A percentile compares a stretch with the other conserved stretches of the same genome.
Evolutionary conservation across 1,140 invertebrate genomes (phyloP).

Genomic region (Drosophila eugracilis): DNA sequence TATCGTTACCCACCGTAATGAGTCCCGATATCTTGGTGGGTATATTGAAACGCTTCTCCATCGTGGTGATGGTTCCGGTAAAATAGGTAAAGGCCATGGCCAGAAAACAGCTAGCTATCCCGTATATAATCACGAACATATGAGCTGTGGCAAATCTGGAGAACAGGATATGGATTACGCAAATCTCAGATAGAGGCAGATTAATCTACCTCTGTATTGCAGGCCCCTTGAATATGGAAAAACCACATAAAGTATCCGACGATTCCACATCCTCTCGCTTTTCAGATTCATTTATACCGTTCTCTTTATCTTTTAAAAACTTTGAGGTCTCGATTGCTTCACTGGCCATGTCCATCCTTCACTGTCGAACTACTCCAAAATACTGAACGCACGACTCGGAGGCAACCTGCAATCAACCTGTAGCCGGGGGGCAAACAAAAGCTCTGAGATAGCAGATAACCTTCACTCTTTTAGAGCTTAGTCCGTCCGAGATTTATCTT

Average conservation of each 20-base stretch:
- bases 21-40: slow-evolving; percentile 90
- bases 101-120: slow-evolving; percentile 89
- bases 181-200: too few species aligned
- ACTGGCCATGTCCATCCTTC: slow-evolving; percentile 15
- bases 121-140: slow-evolving; percentile 89
- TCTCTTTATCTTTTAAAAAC: slow-evolving; percentile 33
- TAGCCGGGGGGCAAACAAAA: slow-evolving; percentile 4
- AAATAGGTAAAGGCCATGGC: slow-evolving; percentile 90
- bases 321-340: slow-evolving; percentile 29
- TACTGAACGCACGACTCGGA: slow-evolving; percentile 14
- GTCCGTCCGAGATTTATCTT: slow-evolving; percentile 19
- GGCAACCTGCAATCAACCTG: background rate
- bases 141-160: slow-evolving; percentile 87
- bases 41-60: slow-evolving; percentile 93
- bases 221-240: slow-evolving; percentile 86
- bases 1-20: slow-evolving; percentile 89
- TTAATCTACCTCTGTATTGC: slow-evolving; percentile 44
- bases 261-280: slow-evolving; percentile 9
- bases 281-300: background rate
- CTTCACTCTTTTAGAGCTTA: slow-evolving; percentile 19
- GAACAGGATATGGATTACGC: background rate
- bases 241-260: slow-evolving; percentile 87
- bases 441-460: slow-evolving; percentile 14
- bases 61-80: slow-evolving; percentile 90
- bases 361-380: slow-evolving; percentile 14